Evolutionary conservation across 2,113 vertebrate species (phyloP), one percentile per base, ranked within the genome.

Genomic region (Athene cunicularia): DNA sequence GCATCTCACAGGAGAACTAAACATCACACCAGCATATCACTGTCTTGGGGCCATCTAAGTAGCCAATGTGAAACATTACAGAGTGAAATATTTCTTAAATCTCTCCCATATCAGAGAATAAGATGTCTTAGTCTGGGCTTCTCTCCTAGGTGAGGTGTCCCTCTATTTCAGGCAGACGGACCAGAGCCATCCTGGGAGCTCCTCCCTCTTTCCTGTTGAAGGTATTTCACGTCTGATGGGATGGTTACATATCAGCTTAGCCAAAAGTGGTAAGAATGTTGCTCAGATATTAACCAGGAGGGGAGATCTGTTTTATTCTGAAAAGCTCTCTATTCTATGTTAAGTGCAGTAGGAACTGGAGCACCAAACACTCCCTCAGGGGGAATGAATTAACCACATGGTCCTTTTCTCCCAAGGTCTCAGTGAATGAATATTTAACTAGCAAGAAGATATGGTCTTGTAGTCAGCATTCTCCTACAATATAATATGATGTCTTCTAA

Each of bases 91-190:
- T 14, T 74, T 79, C 37, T 93, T 85, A 87, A 63, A 63, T 17
- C 12, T 56, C 18, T 79, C 35, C 35, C 4, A 3, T 68, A 41
- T 2, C 2, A 2, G 27, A 5, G 19, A 87, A 72, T 68, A 39
- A 67, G 19, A 67, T 47, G 16, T 75, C 30, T 76, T 52, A 39
- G 13, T 33, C 47, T 84, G 23, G 23, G n/a, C 12, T 74, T 63
- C 17, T 8, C 8, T 87, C 15, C 35, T 53, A 18, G 21, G 26
- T 11, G 4, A 77, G 11, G 3, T 11, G 8, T 59, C 21, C 12
- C 5, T 91, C 7, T 5, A 6, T 41, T 80, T 5, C 28, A 56
- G 41, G 5, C 1, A 0, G 1, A 2, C 24, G 32, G 67, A 63
- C 28, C 32, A 66, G 32, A 66, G 39, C 13, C 68, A 71, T 21